phyloP scores from a whole-genome alignment of 2,797 vertebrate species.

The Aeoliscus strigatus region DNA sequence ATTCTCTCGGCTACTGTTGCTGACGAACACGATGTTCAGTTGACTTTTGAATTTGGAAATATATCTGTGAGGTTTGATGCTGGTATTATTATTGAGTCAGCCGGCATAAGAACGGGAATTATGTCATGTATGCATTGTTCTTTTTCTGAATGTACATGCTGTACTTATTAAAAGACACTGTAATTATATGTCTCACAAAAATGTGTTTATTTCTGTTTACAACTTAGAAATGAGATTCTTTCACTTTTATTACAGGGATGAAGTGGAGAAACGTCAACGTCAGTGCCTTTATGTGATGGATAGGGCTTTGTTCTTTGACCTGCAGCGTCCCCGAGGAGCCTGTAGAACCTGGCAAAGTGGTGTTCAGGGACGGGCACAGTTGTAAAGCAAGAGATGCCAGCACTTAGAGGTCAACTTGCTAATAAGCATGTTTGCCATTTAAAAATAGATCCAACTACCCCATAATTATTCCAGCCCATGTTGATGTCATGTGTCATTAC shows the following conservation, averaged over 20 bases:
- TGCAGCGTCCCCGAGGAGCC: conserved; percentile 15
- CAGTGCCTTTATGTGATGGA: neutral
- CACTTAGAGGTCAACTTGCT: conserved; percentile 55
- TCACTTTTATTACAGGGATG: neutral
- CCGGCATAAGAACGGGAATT: too few species aligned
- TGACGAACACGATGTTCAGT: too few species aligned
- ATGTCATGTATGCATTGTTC: too few species aligned
- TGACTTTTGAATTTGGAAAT: too few species aligned
- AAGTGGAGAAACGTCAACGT: neutral
- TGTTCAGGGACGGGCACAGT: conserved; percentile 29
- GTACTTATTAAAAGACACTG: conserved; percentile 1
- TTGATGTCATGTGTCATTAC: conserved; percentile 54
- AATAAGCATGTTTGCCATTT: conserved; percentile 70
- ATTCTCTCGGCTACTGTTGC: too few species aligned
- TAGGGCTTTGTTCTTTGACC: conserved; percentile 25
- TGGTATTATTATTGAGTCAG: too few species aligned
- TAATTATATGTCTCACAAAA: conserved; percentile 21
- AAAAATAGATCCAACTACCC: conserved; percentile 68
- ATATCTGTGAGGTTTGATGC: too few species aligned
- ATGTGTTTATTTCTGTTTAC: neutral
- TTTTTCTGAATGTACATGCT: conserved; percentile 11
- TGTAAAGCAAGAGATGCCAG: conserved; percentile 23
- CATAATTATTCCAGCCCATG: conserved; percentile 58
- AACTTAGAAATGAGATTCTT: too few species aligned
- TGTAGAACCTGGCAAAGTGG: conserved; percentile 17